Conservation (phyloP, 2,888 invertebrate genomes). For the Nemapogon koenigi region DNA sequence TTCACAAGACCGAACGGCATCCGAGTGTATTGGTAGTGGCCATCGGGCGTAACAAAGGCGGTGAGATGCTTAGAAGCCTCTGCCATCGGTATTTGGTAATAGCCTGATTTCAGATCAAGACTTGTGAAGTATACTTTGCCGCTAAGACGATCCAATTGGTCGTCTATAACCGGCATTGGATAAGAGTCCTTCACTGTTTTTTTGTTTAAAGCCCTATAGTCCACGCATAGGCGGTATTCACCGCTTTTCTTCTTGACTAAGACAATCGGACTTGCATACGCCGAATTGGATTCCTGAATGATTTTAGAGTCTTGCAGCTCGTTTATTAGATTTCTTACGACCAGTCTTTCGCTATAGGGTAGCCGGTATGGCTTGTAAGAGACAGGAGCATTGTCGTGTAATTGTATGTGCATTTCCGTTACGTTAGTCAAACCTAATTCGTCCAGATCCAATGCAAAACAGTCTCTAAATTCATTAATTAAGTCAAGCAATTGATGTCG, state of each 20-base stretch:
- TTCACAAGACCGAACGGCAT: conserved; percentile 19
- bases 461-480: conserved; percentile 11
- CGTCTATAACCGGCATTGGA: conserved; percentile 21
- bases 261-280: conserved; percentile 20
- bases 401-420: conserved; percentile 10
- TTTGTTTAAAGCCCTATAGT: conserved; percentile 11
- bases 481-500: conserved; percentile 7
- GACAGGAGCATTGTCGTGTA: conserved; percentile 12
- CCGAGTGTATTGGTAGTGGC: conserved; percentile 22
- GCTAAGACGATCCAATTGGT: conserved; percentile 21
- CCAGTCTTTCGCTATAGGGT: conserved; percentile 12
- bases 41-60: conserved; percentile 23
- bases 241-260: conserved; percentile 19
- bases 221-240: conserved; percentile 17
- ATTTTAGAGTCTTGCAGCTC: conserved; percentile 13
- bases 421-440: conserved; percentile 12
- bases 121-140: conserved; percentile 19
- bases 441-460: conserved; percentile 13
- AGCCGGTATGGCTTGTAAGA: conserved; percentile 14
- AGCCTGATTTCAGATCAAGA: conserved; percentile 20
- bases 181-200: conserved; percentile 20
- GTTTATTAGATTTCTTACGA: conserved; percentile 12
- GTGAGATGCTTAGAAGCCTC: conserved; percentile 21
- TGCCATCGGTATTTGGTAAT: conserved; percentile 22
- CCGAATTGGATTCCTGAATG: conserved; percentile 13